Base-by-base conservation (phyloP, 2,888 invertebrate species). In the Plebejus argus region DNA sequence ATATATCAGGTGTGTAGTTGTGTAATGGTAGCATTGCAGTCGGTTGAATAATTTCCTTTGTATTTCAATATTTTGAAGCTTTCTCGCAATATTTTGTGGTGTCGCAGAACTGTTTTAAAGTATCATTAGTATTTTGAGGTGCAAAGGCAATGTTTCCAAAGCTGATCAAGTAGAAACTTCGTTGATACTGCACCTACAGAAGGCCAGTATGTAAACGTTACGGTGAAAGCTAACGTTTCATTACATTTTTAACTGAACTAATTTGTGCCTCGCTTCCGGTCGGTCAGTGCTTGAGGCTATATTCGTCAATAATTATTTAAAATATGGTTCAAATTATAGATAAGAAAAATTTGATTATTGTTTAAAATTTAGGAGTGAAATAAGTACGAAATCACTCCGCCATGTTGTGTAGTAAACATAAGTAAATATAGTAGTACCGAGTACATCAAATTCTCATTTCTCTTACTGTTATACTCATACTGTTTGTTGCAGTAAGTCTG, bases 161-260 rank as follows among this genome's bases (percentile, higher is more conserved):
- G 18, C 53, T 53, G 0, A 15, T 53, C 15, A 53, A 53, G 53
- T 3, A 53, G 5, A 18, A 53, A 53, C 5, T 53, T 53, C 49
- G 0, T 7, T 15, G 7, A 58, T 58, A 58, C 20, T 58, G 53
- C 45, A 58, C 23, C 28, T 66, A 28, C 66, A 20, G 18, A 33
- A 18, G 66, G 23, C 20, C 23, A 61, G 20, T 28, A 66, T 66
- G 66, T 28, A 90, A 90, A 84, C 83, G 81, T 82, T 82, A 81
- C 81, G 89, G 92, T 89, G 92, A 93, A 93, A 92, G 92, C 91
- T 86, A 81, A 83, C 79, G 83, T 86, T 85, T 86, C 85, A 88
- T 87, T 66, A 28, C 66, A 86, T 87, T 85, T 84, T 83, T 83
- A 82, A 85, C 87, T 88, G 86, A 86, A 84, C 84, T 82, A 84